These are phyloP conservation scores for Drosophila takahashii DNA, from an alignment of 1,140 invertebrate genomes.

Conservation along the genomic window DNA sequence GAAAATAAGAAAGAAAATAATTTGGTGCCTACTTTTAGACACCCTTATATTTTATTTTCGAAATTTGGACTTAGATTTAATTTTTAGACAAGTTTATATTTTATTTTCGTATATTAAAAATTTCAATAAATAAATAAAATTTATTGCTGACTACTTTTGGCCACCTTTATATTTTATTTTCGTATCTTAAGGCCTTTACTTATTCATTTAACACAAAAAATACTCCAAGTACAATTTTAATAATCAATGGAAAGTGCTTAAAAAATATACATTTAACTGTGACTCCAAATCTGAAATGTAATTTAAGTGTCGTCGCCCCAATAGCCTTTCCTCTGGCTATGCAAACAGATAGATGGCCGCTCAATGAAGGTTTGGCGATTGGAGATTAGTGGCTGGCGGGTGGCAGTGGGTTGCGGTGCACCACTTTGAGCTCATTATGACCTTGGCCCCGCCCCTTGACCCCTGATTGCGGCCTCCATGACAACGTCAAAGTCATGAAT, in stretches of 20 bases:
- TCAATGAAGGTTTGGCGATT: conserved; percentile 9
- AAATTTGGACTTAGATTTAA: no score
- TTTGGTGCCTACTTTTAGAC: no score
- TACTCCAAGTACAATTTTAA: not conserved
- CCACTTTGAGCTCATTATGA: conserved; percentile 29
- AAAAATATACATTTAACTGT: not conserved
- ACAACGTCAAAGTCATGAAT: conserved; percentile 53
- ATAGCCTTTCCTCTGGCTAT: not conserved
- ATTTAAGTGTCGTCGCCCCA: not conserved
- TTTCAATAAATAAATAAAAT: no score
- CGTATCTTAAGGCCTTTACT: no score
- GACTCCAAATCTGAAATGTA: not conserved
- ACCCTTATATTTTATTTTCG: no score
- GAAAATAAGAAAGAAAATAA: no score
- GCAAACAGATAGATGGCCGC: not conserved
- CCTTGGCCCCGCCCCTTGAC: conserved; percentile 15
- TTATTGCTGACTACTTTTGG: no score
- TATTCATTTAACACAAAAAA: no score
- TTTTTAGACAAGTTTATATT: no score
- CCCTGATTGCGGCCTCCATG: conserved; percentile 1
- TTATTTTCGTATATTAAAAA: no score
- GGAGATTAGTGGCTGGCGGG: not conserved
- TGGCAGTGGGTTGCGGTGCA: conserved; percentile 12
- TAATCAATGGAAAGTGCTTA: not conserved
- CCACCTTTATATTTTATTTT: no score